These are phyloP conservation scores for Poecilobothrus nobilitatus DNA, from an alignment of 2,888 invertebrate species.

Conservation along the genomic window DNA sequence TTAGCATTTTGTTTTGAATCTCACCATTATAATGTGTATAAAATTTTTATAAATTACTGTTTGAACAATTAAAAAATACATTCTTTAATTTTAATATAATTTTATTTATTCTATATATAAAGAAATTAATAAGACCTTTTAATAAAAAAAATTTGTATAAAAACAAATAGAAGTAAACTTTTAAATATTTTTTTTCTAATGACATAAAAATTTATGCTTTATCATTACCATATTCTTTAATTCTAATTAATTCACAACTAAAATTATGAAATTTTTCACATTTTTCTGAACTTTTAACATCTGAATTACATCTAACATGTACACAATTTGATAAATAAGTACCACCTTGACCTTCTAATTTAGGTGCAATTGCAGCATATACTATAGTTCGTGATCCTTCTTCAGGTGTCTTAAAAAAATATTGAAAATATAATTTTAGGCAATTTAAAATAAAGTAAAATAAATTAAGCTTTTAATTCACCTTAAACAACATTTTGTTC, in stretches of 20 bases:
- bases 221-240: constrained; percentile 45
- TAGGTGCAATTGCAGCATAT: constrained; percentile 64
- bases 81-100: no score
- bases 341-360: constrained; percentile 68
- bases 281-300: constrained; percentile 50
- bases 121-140: no score
- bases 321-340: constrained; percentile 71
- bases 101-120: no score
- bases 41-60: no score
- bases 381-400: constrained; percentile 73
- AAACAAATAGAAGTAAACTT: no score
- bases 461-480: constrained; percentile 32
- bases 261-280: constrained; percentile 62
- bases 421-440: no score
- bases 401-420: constrained; percentile 59
- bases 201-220: constrained; percentile 13
- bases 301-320: constrained; percentile 48
- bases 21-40: no score
- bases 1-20: no score
- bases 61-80: no score
- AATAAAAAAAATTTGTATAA: no score
- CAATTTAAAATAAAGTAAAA: constrained; percentile 2
- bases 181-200: no score
- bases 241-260: constrained; percentile 54
- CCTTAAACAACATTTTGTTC: constrained; percentile 63